Base-by-base conservation (phyloP, 2,113 vertebrate genomes). In the Zapus hudsonius region DNA sequence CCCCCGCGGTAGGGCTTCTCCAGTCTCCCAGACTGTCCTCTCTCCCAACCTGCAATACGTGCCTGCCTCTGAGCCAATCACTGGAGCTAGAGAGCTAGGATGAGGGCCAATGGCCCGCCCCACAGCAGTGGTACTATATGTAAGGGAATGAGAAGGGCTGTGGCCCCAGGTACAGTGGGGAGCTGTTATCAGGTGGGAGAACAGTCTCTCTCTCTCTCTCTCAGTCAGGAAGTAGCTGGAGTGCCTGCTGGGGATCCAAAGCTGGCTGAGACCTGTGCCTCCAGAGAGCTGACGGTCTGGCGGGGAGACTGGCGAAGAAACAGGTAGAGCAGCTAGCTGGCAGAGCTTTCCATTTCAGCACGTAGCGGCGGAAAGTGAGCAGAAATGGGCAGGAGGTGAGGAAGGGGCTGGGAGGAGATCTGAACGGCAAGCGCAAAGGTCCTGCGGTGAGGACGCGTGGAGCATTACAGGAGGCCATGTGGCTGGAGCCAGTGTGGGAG, bases 131-230 rank as follows among this genome's bases (percentile, higher is more conserved):
- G 8, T 19, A 20, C 13, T 15, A 52, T 7, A 3, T 6, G 4
- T 29, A 19, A 31, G 13, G 3, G 16, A 17, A 23, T 3, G 5
- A 42, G 29, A 8, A 25, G 0, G 0, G 16, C 29, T 7, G 3
- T 3, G 17, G 22, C 31, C 63, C 61, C 7, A 8, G 17, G 59
- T 20, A 20, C 52, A 70, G 0, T 19, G 15, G 52, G 23, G 61
- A 70, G 33, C 10, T 27, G 19, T 36, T 38, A 2, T 5, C 7
- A n/a, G 59, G 13, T 66, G 38, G 57, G 61, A 67, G 66, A 25
- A n/a, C 0, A 2, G 74, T 23, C 55, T n/a, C n/a, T n/a, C n/a
- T n/a, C n/a, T n/a, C n/a, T n/a, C n/a, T n/a, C n/a, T 79, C 10
- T 40, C 12, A 31, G 33, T 44, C 61, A 27, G 57, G 59, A 47